Percentiles rank a stretch among this genome's conserved stretches.
Conservation (phyloP, 2,797 vertebrate genomes). For the Alauda arvensis region DNA sequence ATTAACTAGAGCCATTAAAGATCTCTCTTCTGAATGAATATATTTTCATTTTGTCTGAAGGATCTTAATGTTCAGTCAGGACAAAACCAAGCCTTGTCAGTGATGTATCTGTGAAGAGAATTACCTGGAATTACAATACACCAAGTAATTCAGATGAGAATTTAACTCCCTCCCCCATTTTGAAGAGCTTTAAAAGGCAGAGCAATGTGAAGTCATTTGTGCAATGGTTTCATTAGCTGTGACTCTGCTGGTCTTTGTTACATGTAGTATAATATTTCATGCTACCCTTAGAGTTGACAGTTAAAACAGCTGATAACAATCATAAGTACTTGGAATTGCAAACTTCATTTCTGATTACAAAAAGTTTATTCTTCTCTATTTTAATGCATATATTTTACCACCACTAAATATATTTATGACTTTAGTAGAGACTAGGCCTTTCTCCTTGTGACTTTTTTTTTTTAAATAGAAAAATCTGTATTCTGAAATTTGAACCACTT, state of each 20-base stretch:
- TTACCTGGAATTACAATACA: constrained; percentile 20
- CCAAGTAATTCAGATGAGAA: constrained; percentile 48
- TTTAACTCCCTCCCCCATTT: constrained; percentile 50
- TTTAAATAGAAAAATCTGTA: constrained; percentile 47
- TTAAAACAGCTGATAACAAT: constrained; percentile 51
- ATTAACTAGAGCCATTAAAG: constrained; percentile 32
- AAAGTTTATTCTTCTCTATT: constrained; percentile 63
- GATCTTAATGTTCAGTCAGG: constrained; percentile 37
- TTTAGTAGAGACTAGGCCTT: constrained; percentile 64
- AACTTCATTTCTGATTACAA: constrained; percentile 58
- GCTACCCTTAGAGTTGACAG: constrained; percentile 47
- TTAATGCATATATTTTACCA: constrained; percentile 68
- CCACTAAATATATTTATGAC: constrained; percentile 66
- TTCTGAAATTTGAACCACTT: constrained; percentile 68
- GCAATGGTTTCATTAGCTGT: constrained; percentile 52
- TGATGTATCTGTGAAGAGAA: constrained; percentile 56
- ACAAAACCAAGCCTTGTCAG: constrained; percentile 28
- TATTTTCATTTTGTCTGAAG: constrained; percentile 35
- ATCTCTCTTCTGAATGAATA: constrained; percentile 31
- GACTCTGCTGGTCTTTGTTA: constrained; percentile 61
- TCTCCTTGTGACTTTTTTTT: constrained; percentile 44
- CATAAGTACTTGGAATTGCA: constrained; percentile 39
- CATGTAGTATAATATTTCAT: constrained; percentile 56
- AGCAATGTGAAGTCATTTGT: constrained; percentile 56
- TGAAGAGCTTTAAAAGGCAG: constrained; percentile 73